Conservation (phyloP, 2,797 vertebrate genomes). For the Rhinatrema bivittatum region DNA sequence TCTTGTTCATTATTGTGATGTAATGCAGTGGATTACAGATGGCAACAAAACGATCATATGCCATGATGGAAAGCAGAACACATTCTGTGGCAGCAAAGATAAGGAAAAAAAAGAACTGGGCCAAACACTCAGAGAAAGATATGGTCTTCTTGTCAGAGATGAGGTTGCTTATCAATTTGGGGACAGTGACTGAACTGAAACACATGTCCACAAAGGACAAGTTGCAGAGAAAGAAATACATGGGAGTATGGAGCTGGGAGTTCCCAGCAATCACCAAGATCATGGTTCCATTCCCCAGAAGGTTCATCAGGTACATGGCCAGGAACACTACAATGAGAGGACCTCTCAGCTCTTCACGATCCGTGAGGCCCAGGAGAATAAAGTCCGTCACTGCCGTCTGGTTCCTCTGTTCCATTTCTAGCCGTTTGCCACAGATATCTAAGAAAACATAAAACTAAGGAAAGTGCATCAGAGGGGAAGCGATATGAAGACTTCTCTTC, state of each 20-base stretch:
- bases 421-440: no score
- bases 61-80: slow-evolving; percentile 39
- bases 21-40: slow-evolving; percentile 41
- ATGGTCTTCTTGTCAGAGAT: slow-evolving; percentile 21
- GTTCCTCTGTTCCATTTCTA: no score
- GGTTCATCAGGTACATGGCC: slow-evolving; percentile 23
- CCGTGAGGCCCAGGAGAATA: slow-evolving; percentile 26
- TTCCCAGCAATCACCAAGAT: slow-evolving; percentile 21
- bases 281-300: slow-evolving; percentile 33
- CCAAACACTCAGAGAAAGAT: slow-evolving; percentile 33
- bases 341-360: slow-evolving; percentile 14
- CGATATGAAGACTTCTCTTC: no score
- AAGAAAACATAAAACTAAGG: no score
- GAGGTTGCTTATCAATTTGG: slow-evolving; percentile 34
- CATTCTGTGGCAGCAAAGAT: slow-evolving; percentile 37
- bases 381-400: slow-evolving; percentile 23
- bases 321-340: slow-evolving; percentile 28
- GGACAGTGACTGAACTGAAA: slow-evolving; percentile 30
- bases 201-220: slow-evolving; percentile 36
- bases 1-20: slow-evolving; percentile 23
- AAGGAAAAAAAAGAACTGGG: slow-evolving; percentile 42
- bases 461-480: no score
- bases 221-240: slow-evolving; percentile 38
- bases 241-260: slow-evolving; percentile 23
- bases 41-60: slow-evolving; percentile 34